phyloP scores from a whole-genome alignment of 2,797 vertebrate species.

The Sciaenops ocellatus region DNA sequence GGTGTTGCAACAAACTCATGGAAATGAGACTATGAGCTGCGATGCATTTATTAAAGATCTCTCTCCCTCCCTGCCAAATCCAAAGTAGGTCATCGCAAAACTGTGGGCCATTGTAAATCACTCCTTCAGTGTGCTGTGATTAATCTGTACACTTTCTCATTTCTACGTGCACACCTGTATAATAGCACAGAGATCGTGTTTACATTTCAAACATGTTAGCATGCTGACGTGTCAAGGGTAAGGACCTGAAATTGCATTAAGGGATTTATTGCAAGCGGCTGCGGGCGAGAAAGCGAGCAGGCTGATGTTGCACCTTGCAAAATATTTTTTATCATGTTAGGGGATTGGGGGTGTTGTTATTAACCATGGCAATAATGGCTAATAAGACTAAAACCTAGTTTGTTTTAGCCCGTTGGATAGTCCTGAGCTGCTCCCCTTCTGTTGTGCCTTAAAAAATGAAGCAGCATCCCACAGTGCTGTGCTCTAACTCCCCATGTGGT shows the following conservation, averaged over 20 bases:
- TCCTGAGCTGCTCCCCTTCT: conserved; percentile 13
- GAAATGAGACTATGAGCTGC: conserved; percentile 44
- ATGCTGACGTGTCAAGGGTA: conserved; percentile 16
- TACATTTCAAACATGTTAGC: conserved; percentile 25
- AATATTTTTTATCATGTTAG: conserved; percentile 47
- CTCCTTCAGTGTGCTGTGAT: conserved; percentile 19
- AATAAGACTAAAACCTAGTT: conserved; percentile 46
- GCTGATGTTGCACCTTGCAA: conserved; percentile 28
- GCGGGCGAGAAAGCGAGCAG: conserved; percentile 6
- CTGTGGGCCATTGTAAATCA: conserved; percentile 59
- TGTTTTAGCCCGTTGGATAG: conserved; percentile 16
- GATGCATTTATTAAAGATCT: conserved; percentile 63
- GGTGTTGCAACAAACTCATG: conserved; percentile 29
- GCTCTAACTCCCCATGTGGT: conserved; percentile 29
- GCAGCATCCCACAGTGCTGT: neutral
- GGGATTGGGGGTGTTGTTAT: conserved; percentile 45
- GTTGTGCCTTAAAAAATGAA: neutral
- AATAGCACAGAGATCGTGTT: conserved; percentile 28
- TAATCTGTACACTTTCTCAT: neutral
- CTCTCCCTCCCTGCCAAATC: conserved; percentile 44
- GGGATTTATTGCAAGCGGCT: conserved; percentile 51
- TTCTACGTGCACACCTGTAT: conserved; percentile 18
- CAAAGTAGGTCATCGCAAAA: conserved; percentile 79
- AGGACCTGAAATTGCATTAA: conserved; percentile 44
- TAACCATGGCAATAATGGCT: conserved; percentile 50